Conservation (phyloP, 2,797 vertebrate genomes). For the Selene dorsalis region DNA sequence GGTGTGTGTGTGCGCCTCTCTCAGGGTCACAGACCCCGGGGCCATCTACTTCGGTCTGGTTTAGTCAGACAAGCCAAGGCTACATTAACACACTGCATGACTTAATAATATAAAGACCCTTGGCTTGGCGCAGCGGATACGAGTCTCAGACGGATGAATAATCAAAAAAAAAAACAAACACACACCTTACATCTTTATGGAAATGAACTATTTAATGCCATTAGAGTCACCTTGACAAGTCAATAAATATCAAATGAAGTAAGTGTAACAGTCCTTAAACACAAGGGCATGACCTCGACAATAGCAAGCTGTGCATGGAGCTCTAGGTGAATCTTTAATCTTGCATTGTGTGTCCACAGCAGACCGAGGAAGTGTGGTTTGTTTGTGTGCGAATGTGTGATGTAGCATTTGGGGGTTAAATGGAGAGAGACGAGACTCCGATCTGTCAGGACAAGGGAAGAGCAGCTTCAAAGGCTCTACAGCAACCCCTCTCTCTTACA, state of each 20-base stretch:
- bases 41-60: constrained; percentile 72
- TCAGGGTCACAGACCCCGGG: constrained; percentile 75
- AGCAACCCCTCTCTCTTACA: constrained; percentile 52
- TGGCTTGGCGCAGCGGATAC: constrained; percentile 45
- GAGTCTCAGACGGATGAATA: constrained; percentile 44
- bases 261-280: constrained; percentile 64
- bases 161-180: constrained; percentile 34
- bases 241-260: constrained; percentile 71
- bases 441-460: constrained; percentile 79
- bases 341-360: constrained; percentile 52
- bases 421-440: constrained; percentile 68
- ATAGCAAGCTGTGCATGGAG: constrained; percentile 43
- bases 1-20: constrained; percentile 34
- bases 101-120: constrained; percentile 69
- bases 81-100: constrained; percentile 73
- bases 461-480: constrained; percentile 78
- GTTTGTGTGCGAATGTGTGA: constrained; percentile 63
- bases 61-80: constrained; percentile 77
- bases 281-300: constrained; percentile 69
- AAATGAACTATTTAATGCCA: constrained; percentile 67
- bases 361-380: constrained; percentile 53
- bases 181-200: constrained; percentile 62
- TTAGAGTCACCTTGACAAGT: constrained; percentile 74
- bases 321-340: constrained; percentile 63
- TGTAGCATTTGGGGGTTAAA: constrained; percentile 73